Evolutionary conservation across 1,140 invertebrate genomes (phyloP).

Genomic region (Bombus waltoni): DNA sequence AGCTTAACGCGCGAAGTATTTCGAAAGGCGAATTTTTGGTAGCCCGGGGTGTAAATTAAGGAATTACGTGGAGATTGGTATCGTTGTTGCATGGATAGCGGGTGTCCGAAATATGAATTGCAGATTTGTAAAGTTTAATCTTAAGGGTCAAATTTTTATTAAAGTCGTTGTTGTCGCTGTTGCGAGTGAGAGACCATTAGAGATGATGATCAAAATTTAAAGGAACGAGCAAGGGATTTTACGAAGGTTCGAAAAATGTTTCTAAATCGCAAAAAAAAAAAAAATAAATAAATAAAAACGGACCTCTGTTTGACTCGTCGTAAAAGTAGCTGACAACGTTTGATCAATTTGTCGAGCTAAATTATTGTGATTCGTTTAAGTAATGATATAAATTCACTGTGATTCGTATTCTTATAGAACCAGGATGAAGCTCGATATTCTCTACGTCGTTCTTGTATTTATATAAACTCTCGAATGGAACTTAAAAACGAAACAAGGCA

Average conservation of each 20-base stretch:
- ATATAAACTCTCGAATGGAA: no score
- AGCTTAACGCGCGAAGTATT: background rate
- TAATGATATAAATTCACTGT: background rate
- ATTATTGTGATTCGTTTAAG: no score
- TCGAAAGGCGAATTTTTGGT: background rate
- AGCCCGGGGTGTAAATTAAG: background rate
- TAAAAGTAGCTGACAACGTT: background rate
- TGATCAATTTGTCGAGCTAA: background rate
- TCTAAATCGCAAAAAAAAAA: no score
- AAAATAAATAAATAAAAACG: background rate
- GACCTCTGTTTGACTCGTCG: background rate
- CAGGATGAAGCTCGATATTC: background rate
- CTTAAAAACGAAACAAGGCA: no score
- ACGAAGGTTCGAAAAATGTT: no score
- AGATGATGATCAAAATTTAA: no score
- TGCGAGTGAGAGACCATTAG: no score
- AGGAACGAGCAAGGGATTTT: no score
- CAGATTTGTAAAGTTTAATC: background rate
- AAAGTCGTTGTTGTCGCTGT: no score
- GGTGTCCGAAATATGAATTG: background rate
- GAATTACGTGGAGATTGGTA: background rate
- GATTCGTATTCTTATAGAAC: background rate
- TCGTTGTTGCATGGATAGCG: background rate
- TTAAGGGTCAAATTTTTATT: background rate
- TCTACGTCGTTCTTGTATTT: background rate